Conservation (phyloP, 1,140 invertebrate species). For the Aphelenchoides fujianensis region DNA sequence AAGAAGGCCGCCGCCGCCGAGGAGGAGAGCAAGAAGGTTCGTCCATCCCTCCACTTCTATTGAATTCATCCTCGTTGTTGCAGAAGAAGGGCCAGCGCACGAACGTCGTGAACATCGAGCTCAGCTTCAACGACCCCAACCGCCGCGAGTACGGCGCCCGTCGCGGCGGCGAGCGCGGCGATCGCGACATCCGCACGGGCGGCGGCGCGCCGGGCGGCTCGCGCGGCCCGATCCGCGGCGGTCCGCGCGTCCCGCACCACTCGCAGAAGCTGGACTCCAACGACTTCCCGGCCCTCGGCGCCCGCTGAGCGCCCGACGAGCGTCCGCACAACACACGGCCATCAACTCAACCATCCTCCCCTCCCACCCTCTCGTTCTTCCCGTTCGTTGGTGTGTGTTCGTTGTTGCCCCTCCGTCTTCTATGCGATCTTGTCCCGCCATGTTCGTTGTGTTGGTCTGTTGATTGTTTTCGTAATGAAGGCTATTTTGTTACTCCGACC, state of each 20-base stretch:
- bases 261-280: constrained; percentile 2
- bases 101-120: constrained; percentile 40
- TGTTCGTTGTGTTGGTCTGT: neutral
- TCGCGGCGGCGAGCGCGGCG: constrained; percentile 24
- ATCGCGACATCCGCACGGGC: too few relatives aligned
- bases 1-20: constrained; percentile 29
- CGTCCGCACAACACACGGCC: neutral
- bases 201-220: too few relatives aligned
- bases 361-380: too few relatives aligned
- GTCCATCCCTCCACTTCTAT: neutral
- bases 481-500: neutral
- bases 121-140: constrained; percentile 29
- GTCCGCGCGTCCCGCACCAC: constrained; percentile 3
- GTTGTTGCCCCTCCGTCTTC: neutral
- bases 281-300: constrained; percentile 36
- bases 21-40: constrained; percentile 17
- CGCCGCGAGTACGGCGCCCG: constrained; percentile 4
- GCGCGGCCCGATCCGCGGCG: constrained; percentile 23
- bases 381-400: neutral
- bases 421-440: neutral
- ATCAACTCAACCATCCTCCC: too few relatives aligned
- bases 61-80: constrained; percentile 24
- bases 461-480: neutral
- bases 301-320: constrained; percentile 18
- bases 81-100: constrained; percentile 34